These are phyloP conservation scores for Misgurnus anguillicaudatus DNA, from an alignment of 2,113 vertebrate species.

Conservation along the genomic window DNA sequence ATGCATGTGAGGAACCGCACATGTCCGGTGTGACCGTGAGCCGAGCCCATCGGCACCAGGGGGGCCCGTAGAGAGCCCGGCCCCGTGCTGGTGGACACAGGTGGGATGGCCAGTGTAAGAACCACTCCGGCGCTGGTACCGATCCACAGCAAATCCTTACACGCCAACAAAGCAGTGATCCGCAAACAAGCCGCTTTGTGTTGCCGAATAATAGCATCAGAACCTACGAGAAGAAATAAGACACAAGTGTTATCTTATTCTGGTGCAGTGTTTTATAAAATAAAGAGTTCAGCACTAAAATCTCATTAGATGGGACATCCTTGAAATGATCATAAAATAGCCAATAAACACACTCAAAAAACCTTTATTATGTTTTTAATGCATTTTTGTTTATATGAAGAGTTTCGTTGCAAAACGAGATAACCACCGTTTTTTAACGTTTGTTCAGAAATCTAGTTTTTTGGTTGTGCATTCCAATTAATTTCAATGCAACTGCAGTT, in stretches of 20 bases:
- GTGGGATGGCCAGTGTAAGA: conserved; percentile 82
- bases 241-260: neutral
- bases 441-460: no score
- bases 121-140: conserved; percentile 96
- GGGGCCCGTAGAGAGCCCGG: conserved; percentile 72
- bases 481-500: no score
- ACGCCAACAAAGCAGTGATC: conserved; percentile 92
- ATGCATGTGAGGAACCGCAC: conserved; percentile 95
- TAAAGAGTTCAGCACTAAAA: neutral
- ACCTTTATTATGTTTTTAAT: no score
- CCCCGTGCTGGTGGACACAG: conserved; percentile 73
- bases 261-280: neutral
- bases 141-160: conserved; percentile 95
- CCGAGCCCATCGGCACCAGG: conserved; percentile 83
- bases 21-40: conserved; percentile 95
- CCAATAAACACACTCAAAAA: no score
- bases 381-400: no score
- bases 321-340: no score
- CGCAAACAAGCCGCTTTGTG: conserved; percentile 96
- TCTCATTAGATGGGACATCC: neutral
- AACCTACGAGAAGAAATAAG: conserved; percentile 72
- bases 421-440: no score
- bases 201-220: conserved; percentile 96
- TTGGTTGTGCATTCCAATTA: no score
- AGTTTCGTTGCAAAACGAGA: no score